Evolutionary conservation across 2,113 vertebrate genomes (phyloP).

Genomic region (Pseudolaguvia tuberculata): DNA sequence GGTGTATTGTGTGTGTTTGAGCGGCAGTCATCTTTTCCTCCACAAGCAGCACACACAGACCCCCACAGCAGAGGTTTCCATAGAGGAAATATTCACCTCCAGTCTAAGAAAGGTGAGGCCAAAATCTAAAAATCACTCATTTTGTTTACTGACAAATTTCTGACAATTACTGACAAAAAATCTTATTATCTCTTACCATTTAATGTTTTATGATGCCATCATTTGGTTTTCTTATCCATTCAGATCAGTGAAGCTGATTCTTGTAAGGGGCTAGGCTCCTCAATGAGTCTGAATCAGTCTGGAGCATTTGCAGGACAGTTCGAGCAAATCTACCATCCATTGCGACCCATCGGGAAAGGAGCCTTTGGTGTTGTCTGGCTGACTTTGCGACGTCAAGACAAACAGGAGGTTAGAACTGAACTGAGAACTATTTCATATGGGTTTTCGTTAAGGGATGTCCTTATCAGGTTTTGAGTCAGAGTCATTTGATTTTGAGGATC

Average conservation of each 20-base stretch:
- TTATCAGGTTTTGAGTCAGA: too few species aligned
- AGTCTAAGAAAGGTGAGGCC: constrained; percentile 69
- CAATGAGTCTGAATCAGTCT: constrained; percentile 74
- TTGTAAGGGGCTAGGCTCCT: constrained; percentile 62
- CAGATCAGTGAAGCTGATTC: constrained; percentile 65
- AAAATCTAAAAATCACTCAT: background rate
- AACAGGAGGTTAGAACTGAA: constrained; percentile 72
- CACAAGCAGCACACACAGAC: constrained; percentile 63
- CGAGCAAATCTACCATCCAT: constrained; percentile 72
- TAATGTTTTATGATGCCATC: background rate
- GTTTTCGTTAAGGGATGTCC: too few species aligned
- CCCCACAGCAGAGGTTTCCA: constrained; percentile 60
- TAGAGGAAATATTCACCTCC: constrained; percentile 54
- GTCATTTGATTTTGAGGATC: too few species aligned
- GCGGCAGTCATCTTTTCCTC: constrained; percentile 66
- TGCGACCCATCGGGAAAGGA: constrained; percentile 80
- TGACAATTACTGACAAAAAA: too few species aligned
- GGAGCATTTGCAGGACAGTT: constrained; percentile 84
- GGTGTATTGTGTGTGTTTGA: constrained; percentile 84
- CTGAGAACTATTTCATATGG: background rate
- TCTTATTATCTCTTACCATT: background rate
- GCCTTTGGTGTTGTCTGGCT: constrained; percentile 93
- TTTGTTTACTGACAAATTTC: too few species aligned
- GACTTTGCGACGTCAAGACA: constrained; percentile 65
- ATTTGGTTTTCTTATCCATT: background rate